Evolutionary conservation across 2,113 vertebrate species (phyloP), one percentile per base, ranked within the genome.

Genomic region (Sigmodon hispidus): DNA sequence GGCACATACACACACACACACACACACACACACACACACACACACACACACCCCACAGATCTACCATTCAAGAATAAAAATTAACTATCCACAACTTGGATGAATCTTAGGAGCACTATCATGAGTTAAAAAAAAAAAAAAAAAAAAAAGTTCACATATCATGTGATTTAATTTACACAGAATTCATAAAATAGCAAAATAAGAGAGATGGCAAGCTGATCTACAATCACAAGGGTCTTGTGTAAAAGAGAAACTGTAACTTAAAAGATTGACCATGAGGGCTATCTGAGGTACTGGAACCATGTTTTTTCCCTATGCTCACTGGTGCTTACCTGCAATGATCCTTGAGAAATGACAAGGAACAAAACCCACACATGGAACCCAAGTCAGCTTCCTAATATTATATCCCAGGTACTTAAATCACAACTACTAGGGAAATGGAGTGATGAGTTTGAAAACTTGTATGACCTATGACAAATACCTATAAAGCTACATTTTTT

Each of bases 141-240:
- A 89, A 91, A 50, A n/a, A 55, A 81, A 89, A 91, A 50, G 19
- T 83, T 87, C 31, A 81, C 29, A 85, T 43, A 55, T 22, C 69
- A 2, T 72, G 21, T 36, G 26, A 89, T 63, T 90, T 92, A 87
- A 95, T 61, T 89, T 87, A 73, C n/a, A 69, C 21, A 59, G 65
- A 36, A 92, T 90, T 70, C 11, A 5, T 81, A 48, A 96, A 77
- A 85, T 70, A 55, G 76, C 40, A 92, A 83, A 92, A 75, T 75
- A 75, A 80, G 1, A 95, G 59, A 91, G 10, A 75, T 31, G 9
- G 22, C 93, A 95, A 91, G 70, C 16, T 86, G 52, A 65, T 70
- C 9, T 67, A 48, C 2, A 89, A 15, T 52, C 57, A 7, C 59
- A 40, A 93, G 70, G 61, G 73, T 69, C 65, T 5, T 12, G 7